Percentiles rank a stretch among this genome's conserved stretches.
phyloP scores from a whole-genome alignment of 2,113 vertebrate species.

The Pteropus alecto region DNA sequence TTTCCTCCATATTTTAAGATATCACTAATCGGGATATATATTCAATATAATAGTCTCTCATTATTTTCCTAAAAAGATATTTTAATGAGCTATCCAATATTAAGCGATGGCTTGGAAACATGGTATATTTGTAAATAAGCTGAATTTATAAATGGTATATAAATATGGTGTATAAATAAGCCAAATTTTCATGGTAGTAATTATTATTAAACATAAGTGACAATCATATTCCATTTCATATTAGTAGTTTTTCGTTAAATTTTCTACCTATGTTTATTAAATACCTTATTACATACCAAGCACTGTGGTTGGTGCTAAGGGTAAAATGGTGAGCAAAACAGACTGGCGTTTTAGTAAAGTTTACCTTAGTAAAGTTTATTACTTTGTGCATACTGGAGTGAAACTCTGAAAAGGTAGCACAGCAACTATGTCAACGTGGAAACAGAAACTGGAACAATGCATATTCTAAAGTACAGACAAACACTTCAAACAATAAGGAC shows the following conservation, averaged over 20 bases:
- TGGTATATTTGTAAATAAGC: background rate
- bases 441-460: background rate
- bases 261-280: background rate
- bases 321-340: background rate
- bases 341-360: background rate
- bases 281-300: background rate
- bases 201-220: background rate
- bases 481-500: background rate
- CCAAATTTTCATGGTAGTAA: background rate
- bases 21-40: background rate
- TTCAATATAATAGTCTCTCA: background rate
- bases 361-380: background rate
- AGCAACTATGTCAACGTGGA: background rate
- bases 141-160: background rate
- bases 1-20: background rate
- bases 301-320: background rate
- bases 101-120: background rate
- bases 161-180: no score
- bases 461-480: background rate
- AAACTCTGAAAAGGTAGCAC: background rate
- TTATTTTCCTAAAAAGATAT: background rate
- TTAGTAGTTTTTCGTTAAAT: background rate
- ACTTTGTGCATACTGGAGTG: background rate
- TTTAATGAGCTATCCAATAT: background rate
- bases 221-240: background rate